Percentiles rank a stretch among this genome's conserved stretches.
Evolutionary conservation across 2,113 vertebrate species (phyloP).

Genomic region (Chlorodrepanis virens): DNA sequence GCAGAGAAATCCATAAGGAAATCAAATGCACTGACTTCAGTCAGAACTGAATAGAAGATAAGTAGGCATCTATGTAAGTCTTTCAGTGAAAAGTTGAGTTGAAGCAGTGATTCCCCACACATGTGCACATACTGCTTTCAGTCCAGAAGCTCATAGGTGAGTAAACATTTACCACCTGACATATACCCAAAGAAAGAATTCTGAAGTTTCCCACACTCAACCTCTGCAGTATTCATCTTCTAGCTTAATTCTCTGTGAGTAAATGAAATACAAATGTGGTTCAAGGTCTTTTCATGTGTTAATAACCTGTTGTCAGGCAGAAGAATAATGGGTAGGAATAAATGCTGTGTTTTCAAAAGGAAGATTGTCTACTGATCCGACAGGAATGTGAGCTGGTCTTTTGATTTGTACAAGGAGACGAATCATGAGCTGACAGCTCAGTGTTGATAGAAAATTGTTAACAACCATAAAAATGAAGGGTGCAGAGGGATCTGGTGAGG

Average conservation of each 20-base stretch:
- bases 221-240: not conserved
- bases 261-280: not conserved
- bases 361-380: not conserved
- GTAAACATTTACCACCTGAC: not conserved
- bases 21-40: not conserved
- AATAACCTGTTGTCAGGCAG: not conserved
- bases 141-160: not conserved
- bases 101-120: not conserved
- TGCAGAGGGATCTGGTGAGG: not conserved
- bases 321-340: not conserved
- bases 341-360: not conserved
- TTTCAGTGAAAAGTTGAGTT: not conserved
- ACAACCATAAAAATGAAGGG: not conserved
- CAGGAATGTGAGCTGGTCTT: not conserved
- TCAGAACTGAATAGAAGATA: not conserved
- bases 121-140: not conserved
- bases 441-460: not conserved
- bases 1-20: not conserved
- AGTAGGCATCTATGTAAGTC: not conserved
- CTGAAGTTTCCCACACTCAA: not conserved
- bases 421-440: not conserved
- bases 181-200: not conserved
- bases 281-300: not conserved
- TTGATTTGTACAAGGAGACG: not conserved
- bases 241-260: not conserved